Percentiles rank a stretch among this genome's conserved stretches.
Evolutionary conservation across 2,113 vertebrate species (phyloP).

Genomic region (Lasiurus borealis): DNA sequence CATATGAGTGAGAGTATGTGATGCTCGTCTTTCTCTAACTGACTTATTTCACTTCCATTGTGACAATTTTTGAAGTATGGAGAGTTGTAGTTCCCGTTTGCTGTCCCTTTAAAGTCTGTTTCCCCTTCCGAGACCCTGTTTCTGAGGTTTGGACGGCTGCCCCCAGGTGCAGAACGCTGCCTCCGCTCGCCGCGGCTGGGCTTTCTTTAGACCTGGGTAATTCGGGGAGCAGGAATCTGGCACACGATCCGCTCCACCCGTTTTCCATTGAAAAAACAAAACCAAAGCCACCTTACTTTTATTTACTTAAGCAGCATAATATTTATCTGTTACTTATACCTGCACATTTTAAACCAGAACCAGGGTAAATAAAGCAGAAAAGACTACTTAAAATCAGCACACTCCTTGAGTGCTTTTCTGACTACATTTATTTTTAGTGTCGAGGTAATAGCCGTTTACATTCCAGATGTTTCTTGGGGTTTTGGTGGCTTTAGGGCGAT

Average conservation of each 20-base stretch:
- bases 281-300: neutral
- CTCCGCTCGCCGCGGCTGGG: neutral
- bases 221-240: neutral
- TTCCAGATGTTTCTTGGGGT: neutral
- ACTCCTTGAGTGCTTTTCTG: neutral
- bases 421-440: neutral
- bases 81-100: neutral
- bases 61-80: neutral
- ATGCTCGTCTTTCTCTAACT: too few relatives aligned
- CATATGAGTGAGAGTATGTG: too few relatives aligned
- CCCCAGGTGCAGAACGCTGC: neutral
- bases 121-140: neutral
- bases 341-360: neutral
- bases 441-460: neutral
- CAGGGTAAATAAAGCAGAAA: constrained; percentile 17
- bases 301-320: neutral
- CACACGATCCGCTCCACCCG: neutral
- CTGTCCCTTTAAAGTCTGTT: neutral
- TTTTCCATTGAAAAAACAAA: neutral
- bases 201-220: neutral
- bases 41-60: neutral
- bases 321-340: neutral
- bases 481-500: neutral
- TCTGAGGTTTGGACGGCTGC: neutral
- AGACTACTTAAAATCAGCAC: neutral